Percentiles rank a stretch among this genome's conserved stretches.
Evolutionary conservation across 1,140 invertebrate genomes (phyloP).

Genomic region (Plodia interpunctella): DNA sequence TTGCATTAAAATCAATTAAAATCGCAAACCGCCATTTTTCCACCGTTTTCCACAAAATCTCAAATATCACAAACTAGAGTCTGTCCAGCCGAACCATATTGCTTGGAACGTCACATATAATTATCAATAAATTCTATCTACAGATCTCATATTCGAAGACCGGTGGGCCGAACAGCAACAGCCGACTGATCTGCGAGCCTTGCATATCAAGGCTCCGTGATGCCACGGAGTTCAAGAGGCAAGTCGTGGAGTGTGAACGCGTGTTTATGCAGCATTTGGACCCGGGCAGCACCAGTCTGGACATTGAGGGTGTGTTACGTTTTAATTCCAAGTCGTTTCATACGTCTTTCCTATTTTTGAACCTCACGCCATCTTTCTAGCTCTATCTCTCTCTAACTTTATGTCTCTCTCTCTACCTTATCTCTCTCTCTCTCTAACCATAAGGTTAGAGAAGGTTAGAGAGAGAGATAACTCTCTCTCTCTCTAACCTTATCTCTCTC

Average conservation of each 20-base stretch:
- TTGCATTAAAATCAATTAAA: too few species aligned
- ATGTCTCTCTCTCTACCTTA: too few species aligned
- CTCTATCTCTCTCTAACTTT: neutral
- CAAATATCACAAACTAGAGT: too few species aligned
- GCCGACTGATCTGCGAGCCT: conserved; percentile 59
- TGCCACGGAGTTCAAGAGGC: conserved; percentile 57
- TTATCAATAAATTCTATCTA: neutral
- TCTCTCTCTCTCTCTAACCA: too few species aligned
- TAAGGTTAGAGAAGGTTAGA: too few species aligned
- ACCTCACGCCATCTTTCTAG: neutral
- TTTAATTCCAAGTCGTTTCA: neutral
- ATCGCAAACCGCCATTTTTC: too few species aligned
- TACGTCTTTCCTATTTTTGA: too few species aligned
- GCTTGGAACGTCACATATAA: neutral
- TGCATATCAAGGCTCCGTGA: conserved; percentile 60
- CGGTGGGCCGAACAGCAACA: conserved; percentile 56
- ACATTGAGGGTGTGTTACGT: conserved; percentile 24
- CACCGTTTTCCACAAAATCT: too few species aligned
- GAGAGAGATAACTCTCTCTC: too few species aligned
- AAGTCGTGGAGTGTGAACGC: conserved; percentile 61
- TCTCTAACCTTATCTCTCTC: too few species aligned
- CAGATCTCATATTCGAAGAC: conserved; percentile 58
- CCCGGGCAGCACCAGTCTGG: conserved; percentile 25
- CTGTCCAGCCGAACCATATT: too few species aligned
- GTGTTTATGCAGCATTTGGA: conserved; percentile 56